Percentiles rank a stretch among this genome's conserved stretches.
Evolutionary conservation across 2,113 vertebrate genomes (phyloP).

Genomic region (Labeo rohita): DNA sequence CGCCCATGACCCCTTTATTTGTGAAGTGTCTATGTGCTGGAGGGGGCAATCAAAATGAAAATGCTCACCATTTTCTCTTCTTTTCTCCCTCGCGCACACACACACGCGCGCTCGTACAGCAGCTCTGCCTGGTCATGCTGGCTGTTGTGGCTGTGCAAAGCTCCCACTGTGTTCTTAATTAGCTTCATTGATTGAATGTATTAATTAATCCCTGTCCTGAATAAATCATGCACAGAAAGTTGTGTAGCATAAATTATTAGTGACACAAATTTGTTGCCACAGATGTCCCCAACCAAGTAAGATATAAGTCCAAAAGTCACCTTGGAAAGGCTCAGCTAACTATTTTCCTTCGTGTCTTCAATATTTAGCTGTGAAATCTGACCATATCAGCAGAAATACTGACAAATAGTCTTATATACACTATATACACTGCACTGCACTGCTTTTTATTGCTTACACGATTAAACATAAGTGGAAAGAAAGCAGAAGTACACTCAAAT

Average conservation of each 20-base stretch:
- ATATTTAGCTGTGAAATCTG: neutral
- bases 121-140: slow-evolving; percentile 39
- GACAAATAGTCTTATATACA: neutral
- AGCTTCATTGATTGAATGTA: slow-evolving; percentile 62
- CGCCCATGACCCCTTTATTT: slow-evolving; percentile 28
- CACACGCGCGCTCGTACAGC: neutral
- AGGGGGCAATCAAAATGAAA: slow-evolving; percentile 17
- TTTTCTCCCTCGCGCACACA: neutral
- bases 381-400: slow-evolving; percentile 1
- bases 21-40: slow-evolving; percentile 22
- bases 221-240: slow-evolving; percentile 60
- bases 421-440: no score
- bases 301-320: slow-evolving; percentile 41
- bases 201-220: slow-evolving; percentile 59
- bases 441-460: neutral
- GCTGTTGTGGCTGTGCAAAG: slow-evolving; percentile 47
- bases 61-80: slow-evolving; percentile 7
- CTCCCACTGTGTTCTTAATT: slow-evolving; percentile 61
- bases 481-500: neutral
- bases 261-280: slow-evolving; percentile 39
- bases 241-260: slow-evolving; percentile 55
- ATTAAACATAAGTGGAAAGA: neutral
- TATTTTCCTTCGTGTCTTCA: neutral
- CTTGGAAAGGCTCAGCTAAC: slow-evolving; percentile 16
- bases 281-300: slow-evolving; percentile 33